phyloP scores from a whole-genome alignment of 2,113 vertebrate species.

The Macquaria australasica region DNA sequence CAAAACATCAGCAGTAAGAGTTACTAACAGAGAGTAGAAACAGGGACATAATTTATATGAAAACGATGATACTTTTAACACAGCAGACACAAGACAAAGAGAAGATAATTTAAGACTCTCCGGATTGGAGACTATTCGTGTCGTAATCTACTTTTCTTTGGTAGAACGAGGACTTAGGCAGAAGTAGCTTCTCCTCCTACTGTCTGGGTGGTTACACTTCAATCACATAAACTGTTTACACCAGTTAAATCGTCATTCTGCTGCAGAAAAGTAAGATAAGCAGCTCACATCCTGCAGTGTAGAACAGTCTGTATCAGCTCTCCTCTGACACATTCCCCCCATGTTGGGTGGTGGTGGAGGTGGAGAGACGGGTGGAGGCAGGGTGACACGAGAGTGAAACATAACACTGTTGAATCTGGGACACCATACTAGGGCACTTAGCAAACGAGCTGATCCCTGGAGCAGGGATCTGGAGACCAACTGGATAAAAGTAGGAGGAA shows the following conservation, averaged over 20 bases:
- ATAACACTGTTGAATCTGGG: slow-evolving; percentile 74
- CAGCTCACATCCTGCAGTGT: slow-evolving; percentile 18
- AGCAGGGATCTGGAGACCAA: slow-evolving; percentile 71
- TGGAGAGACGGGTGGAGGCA: slow-evolving; percentile 37
- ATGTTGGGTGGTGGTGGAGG: slow-evolving; percentile 24
- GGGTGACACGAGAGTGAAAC: slow-evolving; percentile 65
- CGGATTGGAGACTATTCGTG: background rate
- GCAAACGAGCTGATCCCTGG: slow-evolving; percentile 66
- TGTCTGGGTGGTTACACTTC: background rate
- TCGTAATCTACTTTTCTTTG: background rate
- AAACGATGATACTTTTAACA: background rate
- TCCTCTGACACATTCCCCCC: slow-evolving; percentile 39
- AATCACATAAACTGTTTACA: background rate
- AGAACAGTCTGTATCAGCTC: slow-evolving; percentile 26
- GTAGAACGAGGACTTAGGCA: background rate
- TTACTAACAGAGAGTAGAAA: background rate
- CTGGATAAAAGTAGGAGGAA: slow-evolving; percentile 64
- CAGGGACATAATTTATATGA: too few relatives aligned
- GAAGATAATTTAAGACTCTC: background rate
- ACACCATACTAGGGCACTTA: slow-evolving; percentile 78
- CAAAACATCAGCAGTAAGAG: background rate
- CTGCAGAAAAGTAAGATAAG: slow-evolving; percentile 21
- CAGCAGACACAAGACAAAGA: background rate
- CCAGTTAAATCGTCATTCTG: background rate
- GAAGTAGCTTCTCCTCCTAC: background rate